These are phyloP conservation scores for Salminus brasiliensis DNA, from an alignment of 2,113 vertebrate genomes.

Conservation along the genomic window DNA sequence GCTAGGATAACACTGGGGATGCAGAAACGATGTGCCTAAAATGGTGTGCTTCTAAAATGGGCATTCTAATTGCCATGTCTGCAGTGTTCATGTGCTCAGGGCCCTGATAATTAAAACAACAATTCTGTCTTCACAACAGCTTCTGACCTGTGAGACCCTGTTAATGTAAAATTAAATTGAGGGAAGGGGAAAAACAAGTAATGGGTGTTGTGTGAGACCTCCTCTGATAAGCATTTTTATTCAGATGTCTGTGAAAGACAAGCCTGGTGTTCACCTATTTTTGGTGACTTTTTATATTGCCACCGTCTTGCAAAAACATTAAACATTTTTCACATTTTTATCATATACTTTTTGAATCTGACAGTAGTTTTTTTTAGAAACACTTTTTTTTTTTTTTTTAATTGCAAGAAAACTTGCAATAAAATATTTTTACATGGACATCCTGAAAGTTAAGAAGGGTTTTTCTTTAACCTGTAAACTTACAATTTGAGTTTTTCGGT, in stretches of 20 bases:
- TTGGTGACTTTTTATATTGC: no score
- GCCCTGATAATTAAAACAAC: constrained; percentile 29
- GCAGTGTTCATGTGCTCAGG: constrained; percentile 20
- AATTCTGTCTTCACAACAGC: constrained; percentile 10
- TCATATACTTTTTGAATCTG: constrained; percentile 45
- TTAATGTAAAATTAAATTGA: constrained; percentile 39
- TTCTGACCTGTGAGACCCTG: constrained; percentile 34
- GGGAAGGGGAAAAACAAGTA: background rate
- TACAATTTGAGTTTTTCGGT: no score
- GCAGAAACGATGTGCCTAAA: background rate
- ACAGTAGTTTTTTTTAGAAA: constrained; percentile 43
- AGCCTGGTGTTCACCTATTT: background rate
- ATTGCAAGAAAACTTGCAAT: no score
- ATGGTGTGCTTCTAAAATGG: background rate
- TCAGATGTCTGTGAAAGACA: background rate
- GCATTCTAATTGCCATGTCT: constrained; percentile 22
- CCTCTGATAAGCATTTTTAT: background rate
- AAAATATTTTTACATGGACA: no score
- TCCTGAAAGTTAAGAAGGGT: no score
- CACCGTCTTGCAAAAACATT: no score
- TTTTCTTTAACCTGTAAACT: no score
- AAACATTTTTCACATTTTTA: constrained; percentile 37
- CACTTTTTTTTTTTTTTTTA: no score
- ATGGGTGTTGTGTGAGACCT: constrained; percentile 10
- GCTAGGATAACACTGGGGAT: background rate